These are phyloP conservation scores for Enteromius fasciolatus DNA, from an alignment of 2,797 vertebrate species.

Conservation along the genomic window DNA sequence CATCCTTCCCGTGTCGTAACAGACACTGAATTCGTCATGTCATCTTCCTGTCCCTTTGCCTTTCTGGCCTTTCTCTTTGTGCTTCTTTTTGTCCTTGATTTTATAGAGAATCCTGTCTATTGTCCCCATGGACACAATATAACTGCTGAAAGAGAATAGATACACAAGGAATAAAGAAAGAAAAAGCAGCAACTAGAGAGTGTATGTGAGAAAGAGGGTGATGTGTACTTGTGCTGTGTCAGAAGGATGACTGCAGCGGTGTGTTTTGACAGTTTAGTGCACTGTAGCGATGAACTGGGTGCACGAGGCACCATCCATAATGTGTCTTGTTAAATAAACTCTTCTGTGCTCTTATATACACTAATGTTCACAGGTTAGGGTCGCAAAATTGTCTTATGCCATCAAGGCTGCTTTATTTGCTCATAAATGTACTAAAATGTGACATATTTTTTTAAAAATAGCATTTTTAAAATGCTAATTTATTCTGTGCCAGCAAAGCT, in stretches of 20 bases:
- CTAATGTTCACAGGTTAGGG: not conserved
- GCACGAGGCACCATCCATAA: not conserved
- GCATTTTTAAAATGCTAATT: too few species aligned
- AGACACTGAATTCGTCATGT: not conserved
- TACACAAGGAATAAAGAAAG: not conserved
- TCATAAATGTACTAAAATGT: not conserved
- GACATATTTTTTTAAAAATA: not conserved
- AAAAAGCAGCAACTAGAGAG: not conserved
- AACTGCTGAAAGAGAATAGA: not conserved
- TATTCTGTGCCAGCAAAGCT: not conserved
- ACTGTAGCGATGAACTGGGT: not conserved
- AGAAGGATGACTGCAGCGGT: conserved; percentile 17
- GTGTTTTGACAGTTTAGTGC: conserved; percentile 33
- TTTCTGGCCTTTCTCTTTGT: too few species aligned
- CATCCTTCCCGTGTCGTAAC: not conserved
- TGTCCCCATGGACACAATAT: not conserved
- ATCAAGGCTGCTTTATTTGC: conserved; percentile 1
- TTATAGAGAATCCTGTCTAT: not conserved
- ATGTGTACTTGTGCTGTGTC: not conserved
- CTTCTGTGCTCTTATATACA: not conserved
- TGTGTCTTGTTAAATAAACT: not conserved
- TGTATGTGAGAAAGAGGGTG: not conserved
- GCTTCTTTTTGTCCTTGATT: conserved; percentile 3
- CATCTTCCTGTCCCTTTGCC: not conserved
- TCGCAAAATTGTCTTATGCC: not conserved